Evolutionary conservation across 2,797 vertebrate genomes (phyloP).

Genomic region (Pelobates cultripes): DNA sequence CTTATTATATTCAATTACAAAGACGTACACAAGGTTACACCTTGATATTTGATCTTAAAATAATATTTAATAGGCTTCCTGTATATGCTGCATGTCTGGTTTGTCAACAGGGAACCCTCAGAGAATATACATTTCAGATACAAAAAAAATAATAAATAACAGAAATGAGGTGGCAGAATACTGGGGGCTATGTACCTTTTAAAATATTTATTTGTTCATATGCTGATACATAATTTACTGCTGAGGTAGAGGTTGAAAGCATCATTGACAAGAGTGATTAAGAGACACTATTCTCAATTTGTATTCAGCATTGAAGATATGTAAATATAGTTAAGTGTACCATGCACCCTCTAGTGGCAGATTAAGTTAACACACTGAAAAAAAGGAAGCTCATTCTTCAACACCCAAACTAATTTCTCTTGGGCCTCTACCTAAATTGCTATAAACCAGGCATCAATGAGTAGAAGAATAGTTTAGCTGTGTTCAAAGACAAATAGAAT

Average conservation of each 20-base stretch:
- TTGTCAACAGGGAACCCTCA: neutral
- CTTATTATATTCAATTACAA: neutral
- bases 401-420: neutral
- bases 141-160: neutral
- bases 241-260: conserved; percentile 16
- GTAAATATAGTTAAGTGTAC: conserved; percentile 6
- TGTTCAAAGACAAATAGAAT: neutral
- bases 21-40: neutral
- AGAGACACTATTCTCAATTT: conserved; percentile 13
- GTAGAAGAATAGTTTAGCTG: neutral
- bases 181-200: conserved; percentile 13
- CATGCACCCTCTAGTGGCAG: conserved; percentile 14
- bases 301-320: conserved; percentile 8
- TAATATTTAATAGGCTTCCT: neutral
- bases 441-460: neutral
- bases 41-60: neutral
- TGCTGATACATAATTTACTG: conserved; percentile 53
- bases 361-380: neutral
- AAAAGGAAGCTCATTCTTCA: neutral
- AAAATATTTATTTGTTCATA: conserved; percentile 58
- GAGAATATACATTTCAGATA: neutral
- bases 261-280: neutral
- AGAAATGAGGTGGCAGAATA: neutral
- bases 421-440: neutral
- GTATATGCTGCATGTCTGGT: neutral